Conservation (phyloP, 92 coral and sea anemone species). For the Epizoanthus rinbou region DNA sequence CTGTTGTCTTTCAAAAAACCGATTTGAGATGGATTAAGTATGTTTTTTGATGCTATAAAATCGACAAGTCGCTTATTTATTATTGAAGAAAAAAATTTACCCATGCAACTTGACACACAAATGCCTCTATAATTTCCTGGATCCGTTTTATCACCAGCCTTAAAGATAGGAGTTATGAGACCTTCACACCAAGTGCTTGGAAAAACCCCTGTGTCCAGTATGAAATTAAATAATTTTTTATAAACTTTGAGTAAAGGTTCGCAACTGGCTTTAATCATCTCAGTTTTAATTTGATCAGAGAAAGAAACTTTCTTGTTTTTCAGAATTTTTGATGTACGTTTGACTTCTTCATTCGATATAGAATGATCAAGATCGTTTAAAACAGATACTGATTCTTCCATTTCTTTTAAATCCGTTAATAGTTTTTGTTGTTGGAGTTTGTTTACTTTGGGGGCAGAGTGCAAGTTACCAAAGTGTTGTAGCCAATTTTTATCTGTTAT, state of each 20-base stretch:
- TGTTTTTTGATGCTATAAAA: no score
- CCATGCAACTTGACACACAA: conserved; percentile 54
- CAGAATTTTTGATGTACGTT: conserved; percentile 7
- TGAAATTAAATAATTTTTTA: conserved; percentile 47
- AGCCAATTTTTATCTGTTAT: conserved; percentile 46
- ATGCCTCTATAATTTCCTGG: no score
- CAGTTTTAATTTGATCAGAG: conserved; percentile 53
- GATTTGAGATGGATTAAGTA: conserved; percentile 51
- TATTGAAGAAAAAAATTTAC: conserved; percentile 51
- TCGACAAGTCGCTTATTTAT: no score
- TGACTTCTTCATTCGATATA: conserved; percentile 36
- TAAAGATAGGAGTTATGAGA: conserved; percentile 54
- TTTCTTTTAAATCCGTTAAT: neutral
- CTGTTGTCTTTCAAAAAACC: conserved; percentile 54
- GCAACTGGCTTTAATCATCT: conserved; percentile 45
- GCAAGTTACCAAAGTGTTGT: conserved; percentile 33
- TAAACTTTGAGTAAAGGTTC: conserved; percentile 40
- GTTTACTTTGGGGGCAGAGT: neutral
- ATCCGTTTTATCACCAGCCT: conserved; percentile 44
- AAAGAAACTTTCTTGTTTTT: conserved; percentile 60
- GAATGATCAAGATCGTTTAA: conserved; percentile 17
- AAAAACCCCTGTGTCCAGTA: conserved; percentile 47
- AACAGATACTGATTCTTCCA: neutral
- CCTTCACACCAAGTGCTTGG: conserved; percentile 57
- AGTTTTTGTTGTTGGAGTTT: neutral